These are phyloP conservation scores for Synergus gifuensis DNA, from an alignment of 2,888 invertebrate species.

Conservation along the genomic window DNA sequence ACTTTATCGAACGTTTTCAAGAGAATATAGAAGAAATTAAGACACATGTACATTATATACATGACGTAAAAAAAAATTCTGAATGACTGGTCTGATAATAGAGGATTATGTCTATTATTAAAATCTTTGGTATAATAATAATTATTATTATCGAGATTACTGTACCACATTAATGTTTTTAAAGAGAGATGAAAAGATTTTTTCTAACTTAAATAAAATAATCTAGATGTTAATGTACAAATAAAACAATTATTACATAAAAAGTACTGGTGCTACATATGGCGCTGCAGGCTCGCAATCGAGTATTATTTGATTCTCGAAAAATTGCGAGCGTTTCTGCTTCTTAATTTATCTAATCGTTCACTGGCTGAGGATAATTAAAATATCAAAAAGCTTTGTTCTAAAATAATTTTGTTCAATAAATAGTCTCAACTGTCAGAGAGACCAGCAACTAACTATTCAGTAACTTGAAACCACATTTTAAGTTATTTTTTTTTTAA, in stretches of 20 bases:
- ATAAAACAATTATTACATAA: neutral
- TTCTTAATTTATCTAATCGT: neutral
- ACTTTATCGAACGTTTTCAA: neutral
- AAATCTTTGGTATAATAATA: constrained; percentile 75
- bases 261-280: constrained; percentile 3
- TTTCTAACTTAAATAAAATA: neutral
- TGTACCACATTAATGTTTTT: constrained; percentile 30
- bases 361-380: neutral
- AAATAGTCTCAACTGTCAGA: neutral
- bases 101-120: constrained; percentile 51
- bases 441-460: neutral
- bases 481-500: neutral
- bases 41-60: constrained; percentile 50
- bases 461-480: neutral
- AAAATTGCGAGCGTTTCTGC: neutral
- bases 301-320: neutral
- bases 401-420: neutral
- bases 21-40: constrained; percentile 37
- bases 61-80: constrained; percentile 50
- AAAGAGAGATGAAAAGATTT: neutral
- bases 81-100: constrained; percentile 51
- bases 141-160: constrained; percentile 70
- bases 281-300: neutral
- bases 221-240: constrained; percentile 8
- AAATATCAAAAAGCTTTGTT: neutral